These are phyloP conservation scores for Fregetta grallaria DNA, from an alignment of 2,113 vertebrate species.

Conservation along the genomic window DNA sequence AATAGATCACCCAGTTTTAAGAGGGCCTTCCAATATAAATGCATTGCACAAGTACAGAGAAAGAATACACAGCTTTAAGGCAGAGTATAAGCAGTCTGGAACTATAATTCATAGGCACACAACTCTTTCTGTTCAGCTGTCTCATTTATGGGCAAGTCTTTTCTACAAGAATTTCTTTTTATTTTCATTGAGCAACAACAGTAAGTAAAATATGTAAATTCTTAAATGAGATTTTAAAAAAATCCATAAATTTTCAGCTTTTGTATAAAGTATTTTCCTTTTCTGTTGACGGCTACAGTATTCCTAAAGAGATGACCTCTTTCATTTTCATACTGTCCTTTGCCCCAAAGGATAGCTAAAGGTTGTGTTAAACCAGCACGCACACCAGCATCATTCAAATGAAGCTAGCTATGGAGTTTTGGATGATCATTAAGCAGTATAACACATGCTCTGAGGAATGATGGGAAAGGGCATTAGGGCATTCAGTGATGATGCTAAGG, in stretches of 20 bases:
- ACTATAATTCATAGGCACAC: conserved; percentile 28
- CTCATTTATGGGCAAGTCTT: not conserved
- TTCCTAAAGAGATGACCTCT: not conserved
- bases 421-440: not conserved
- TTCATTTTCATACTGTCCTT: not conserved
- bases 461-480: not conserved
- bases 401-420: not conserved
- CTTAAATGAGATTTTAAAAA: not conserved
- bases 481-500: not conserved
- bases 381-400: not conserved
- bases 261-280: not conserved
- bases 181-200: conserved; percentile 8
- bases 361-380: not conserved
- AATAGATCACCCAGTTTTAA: conserved; percentile 63
- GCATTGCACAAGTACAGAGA: conserved; percentile 25
- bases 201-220: conserved; percentile 20
- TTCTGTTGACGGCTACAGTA: not conserved
- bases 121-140: conserved; percentile 11
- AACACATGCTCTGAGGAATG: not conserved
- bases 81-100: conserved; percentile 34
- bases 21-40: conserved; percentile 37
- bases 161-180: not conserved
- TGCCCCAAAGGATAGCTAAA: not conserved
- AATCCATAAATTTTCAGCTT: not conserved
- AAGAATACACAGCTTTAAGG: conserved; percentile 48